Conservation (phyloP, 2,797 vertebrate genomes). For the Agapornis canus region DNA sequence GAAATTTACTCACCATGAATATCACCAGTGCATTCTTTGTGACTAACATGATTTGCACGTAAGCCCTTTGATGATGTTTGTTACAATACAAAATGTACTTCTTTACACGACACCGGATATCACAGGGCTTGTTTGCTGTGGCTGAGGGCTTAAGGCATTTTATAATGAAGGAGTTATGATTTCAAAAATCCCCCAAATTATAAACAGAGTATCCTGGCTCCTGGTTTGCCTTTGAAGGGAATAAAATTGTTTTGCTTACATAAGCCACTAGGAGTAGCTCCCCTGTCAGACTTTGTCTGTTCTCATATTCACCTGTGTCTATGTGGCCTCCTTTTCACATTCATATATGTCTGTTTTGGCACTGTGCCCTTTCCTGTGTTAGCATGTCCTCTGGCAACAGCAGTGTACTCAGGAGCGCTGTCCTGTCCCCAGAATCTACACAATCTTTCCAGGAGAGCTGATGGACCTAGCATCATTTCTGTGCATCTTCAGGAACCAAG, state of each 20-base stretch:
- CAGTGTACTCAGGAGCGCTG: neutral
- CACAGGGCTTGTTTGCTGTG: slow-evolving; percentile 44
- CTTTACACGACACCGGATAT: slow-evolving; percentile 61
- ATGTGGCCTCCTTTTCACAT: neutral
- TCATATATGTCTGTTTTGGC: neutral
- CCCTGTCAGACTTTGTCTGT: neutral
- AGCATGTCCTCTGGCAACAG: neutral
- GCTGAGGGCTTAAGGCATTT: slow-evolving; percentile 70
- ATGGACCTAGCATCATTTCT: neutral
- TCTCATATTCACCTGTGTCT: neutral
- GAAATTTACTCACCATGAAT: neutral
- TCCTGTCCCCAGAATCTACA: neutral
- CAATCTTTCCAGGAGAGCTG: neutral
- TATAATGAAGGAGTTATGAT: slow-evolving; percentile 71
- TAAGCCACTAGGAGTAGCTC: slow-evolving; percentile 6
- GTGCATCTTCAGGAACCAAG: neutral
- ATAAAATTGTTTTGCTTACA: slow-evolving; percentile 14
- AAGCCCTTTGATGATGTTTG: slow-evolving; percentile 69
- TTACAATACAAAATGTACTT: slow-evolving; percentile 48
- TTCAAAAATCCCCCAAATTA: slow-evolving; percentile 76
- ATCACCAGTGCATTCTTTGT: neutral
- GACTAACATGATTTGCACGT: neutral
- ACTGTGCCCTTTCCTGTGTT: neutral
- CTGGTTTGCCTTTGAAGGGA: slow-evolving; percentile 50
- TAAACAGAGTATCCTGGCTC: slow-evolving; percentile 42